Evolutionary conservation across 2,797 vertebrate species (phyloP).

Genomic region (Cossypha caffra): DNA sequence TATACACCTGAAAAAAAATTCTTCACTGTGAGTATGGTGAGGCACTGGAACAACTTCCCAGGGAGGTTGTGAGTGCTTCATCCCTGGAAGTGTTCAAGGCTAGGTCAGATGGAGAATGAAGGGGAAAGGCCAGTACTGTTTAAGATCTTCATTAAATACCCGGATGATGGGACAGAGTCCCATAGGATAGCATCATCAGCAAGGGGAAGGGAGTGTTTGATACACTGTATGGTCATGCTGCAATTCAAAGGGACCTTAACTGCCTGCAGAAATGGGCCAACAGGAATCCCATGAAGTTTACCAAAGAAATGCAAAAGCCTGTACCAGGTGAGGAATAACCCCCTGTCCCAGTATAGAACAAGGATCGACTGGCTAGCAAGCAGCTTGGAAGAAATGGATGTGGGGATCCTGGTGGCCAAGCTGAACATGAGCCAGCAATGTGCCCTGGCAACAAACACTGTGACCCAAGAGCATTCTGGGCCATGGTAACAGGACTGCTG

Average conservation of each 20-base stretch:
- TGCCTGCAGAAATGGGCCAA: background rate
- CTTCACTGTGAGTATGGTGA: background rate
- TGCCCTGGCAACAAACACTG: background rate
- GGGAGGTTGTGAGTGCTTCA: background rate
- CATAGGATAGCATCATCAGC: background rate
- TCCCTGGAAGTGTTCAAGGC: background rate
- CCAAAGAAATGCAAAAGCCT: background rate
- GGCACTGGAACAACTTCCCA: background rate
- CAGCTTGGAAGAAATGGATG: background rate
- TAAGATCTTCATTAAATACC: background rate
- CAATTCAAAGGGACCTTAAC: background rate
- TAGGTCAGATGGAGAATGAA: background rate
- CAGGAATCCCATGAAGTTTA: background rate
- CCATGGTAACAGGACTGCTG: background rate
- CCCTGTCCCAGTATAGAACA: background rate
- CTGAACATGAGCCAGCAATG: background rate
- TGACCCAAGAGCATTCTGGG: background rate
- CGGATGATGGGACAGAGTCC: background rate
- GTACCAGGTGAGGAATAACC: background rate
- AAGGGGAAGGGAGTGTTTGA: background rate
- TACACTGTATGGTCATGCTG: background rate
- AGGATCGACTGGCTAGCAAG: accelerated
- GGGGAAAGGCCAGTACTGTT: background rate
- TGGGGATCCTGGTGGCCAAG: background rate
- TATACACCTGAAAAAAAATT: background rate